phyloP scores from a whole-genome alignment of 1,140 invertebrate species.

The Oscheius sp. region DNA sequence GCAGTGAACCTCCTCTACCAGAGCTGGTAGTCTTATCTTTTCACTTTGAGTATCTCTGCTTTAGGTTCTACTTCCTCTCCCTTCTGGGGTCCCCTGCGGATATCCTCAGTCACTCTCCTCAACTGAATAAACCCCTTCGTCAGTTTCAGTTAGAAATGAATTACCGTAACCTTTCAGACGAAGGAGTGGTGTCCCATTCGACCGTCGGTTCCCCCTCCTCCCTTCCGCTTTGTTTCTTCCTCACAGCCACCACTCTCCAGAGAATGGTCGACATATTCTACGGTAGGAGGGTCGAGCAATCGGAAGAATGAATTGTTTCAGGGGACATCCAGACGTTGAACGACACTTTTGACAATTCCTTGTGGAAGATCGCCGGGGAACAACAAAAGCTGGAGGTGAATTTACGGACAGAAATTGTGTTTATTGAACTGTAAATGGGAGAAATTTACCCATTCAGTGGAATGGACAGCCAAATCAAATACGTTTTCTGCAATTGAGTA shows the following conservation, averaged over 20 bases:
- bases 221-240: constrained; percentile 46
- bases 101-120: constrained; percentile 24
- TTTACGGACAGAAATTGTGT: too few relatives aligned
- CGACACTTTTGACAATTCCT: too few relatives aligned
- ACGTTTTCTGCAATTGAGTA: too few relatives aligned
- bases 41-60: constrained; percentile 14
- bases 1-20: constrained; percentile 24
- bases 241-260: constrained; percentile 45
- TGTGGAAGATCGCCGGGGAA: too few relatives aligned
- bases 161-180: neutral
- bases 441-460: too few relatives aligned
- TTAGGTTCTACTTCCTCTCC: constrained; percentile 33
- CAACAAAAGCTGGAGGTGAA: too few relatives aligned
- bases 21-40: constrained; percentile 31
- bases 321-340: neutral
- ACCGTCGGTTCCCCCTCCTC: neutral
- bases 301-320: too few relatives aligned
- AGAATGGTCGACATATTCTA: constrained; percentile 59
- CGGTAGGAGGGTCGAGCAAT: too few relatives aligned
- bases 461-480: too few relatives aligned
- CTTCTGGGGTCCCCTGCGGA: constrained; percentile 25
- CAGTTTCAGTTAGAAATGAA: neutral
- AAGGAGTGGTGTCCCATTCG: neutral
- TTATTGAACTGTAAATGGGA: too few relatives aligned
- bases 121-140: constrained; percentile 17